A percentile compares a stretch with the other conserved stretches of the same genome.
Evolutionary conservation across 1,140 invertebrate species (phyloP).

Genomic region (Brachionus plicatilis): DNA sequence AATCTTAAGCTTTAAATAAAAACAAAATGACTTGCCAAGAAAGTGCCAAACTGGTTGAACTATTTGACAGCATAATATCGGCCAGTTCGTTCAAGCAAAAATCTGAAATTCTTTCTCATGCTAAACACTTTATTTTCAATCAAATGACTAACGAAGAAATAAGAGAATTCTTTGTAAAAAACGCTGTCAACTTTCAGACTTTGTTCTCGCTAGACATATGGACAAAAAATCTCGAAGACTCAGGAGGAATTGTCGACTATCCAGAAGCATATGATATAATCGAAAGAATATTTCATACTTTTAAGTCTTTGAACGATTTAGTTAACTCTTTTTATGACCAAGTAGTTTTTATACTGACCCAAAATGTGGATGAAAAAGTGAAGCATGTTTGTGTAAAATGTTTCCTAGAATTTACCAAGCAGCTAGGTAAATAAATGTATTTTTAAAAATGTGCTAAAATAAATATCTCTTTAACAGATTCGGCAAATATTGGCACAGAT

Average conservation of each 20-base stretch:
- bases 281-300: conserved; percentile 9
- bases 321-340: neutral
- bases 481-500: neutral
- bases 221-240: neutral
- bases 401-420: neutral
- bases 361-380: conserved; percentile 9
- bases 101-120: neutral
- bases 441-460: neutral
- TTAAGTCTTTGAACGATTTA: conserved; percentile 1
- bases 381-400: neutral
- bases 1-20: neutral
- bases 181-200: neutral
- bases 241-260: neutral
- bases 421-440: neutral
- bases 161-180: neutral
- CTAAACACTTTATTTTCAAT: neutral
- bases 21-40: neutral
- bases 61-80: neutral
- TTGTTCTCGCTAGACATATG: neutral
- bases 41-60: neutral
- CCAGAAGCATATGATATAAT: conserved; percentile 6
- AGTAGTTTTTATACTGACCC: conserved; percentile 5
- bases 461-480: neutral
- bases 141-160: neutral
- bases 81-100: neutral